These are phyloP conservation scores for Sinohyriopsis cumingii DNA, from an alignment of 2,888 invertebrate genomes.

Conservation along the genomic window DNA sequence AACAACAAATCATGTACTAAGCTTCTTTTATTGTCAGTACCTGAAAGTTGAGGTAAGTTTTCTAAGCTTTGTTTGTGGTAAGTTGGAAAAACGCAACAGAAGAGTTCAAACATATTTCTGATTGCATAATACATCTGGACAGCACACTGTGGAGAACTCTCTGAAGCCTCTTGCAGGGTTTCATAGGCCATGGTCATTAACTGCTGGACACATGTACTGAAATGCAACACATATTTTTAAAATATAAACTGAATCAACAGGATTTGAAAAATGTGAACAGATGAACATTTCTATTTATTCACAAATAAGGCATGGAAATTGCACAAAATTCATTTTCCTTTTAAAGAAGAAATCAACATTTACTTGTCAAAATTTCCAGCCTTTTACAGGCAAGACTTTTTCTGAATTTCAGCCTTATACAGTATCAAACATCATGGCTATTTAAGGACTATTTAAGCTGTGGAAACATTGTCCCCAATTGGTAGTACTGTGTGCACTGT, in stretches of 20 bases:
- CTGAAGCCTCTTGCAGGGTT: conserved; percentile 79
- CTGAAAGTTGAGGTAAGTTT: conserved; percentile 90
- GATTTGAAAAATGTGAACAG: not conserved
- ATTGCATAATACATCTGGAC: conserved; percentile 81
- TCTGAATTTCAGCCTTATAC: too few relatives aligned
- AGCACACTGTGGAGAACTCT: conserved; percentile 77
- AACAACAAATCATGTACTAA: too few relatives aligned
- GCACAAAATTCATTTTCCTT: not conserved
- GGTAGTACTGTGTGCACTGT: too few relatives aligned
- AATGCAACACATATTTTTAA: conserved; percentile 15
- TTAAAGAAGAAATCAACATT: too few relatives aligned
- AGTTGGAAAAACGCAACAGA: conserved; percentile 84
- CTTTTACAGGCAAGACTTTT: too few relatives aligned
- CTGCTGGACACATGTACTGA: conserved; percentile 69
- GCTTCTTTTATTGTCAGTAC: conserved; percentile 69
- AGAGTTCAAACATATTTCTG: conserved; percentile 83
- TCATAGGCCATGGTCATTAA: conserved; percentile 79
- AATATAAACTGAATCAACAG: conserved; percentile 1
- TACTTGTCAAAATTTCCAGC: too few relatives aligned
- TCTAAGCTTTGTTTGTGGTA: conserved; percentile 86
- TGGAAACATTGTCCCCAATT: too few relatives aligned
- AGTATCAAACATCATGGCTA: too few relatives aligned
- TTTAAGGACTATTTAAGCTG: too few relatives aligned
- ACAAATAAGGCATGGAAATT: not conserved
- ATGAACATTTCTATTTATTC: not conserved